These are phyloP conservation scores for Drosophila buzzatii DNA, from an alignment of 2,888 invertebrate genomes.

Conservation along the genomic window DNA sequence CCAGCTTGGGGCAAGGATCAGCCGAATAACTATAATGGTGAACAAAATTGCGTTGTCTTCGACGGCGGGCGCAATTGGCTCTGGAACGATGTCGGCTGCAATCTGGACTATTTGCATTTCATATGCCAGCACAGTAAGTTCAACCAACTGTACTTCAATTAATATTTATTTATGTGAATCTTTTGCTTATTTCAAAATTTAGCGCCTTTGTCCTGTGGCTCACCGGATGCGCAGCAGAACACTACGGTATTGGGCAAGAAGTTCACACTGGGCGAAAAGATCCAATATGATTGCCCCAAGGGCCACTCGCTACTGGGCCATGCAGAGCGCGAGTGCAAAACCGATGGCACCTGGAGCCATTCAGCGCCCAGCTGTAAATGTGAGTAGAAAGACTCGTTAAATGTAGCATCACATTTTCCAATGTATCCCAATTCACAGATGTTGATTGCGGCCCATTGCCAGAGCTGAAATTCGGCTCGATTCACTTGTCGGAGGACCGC, in stretches of 20 bases:
- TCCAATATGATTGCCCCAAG: conserved; percentile 92
- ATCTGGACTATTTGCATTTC: conserved; percentile 96
- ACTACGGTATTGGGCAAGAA: conserved; percentile 91
- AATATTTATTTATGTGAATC: background rate
- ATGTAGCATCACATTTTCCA: no score
- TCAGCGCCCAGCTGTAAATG: conserved; percentile 94
- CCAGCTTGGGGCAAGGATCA: conserved; percentile 97
- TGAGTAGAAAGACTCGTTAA: conserved; percentile 85
- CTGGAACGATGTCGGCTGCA: conserved; percentile 98
- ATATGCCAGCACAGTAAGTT: conserved; percentile 95
- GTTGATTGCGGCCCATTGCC: conserved; percentile 92
- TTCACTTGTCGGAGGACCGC: conserved; percentile 88
- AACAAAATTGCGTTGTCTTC: conserved; percentile 97
- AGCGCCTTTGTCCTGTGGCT: conserved; percentile 95
- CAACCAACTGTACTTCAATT: no score
- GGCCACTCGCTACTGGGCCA: conserved; percentile 93
- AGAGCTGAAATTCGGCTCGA: conserved; percentile 90
- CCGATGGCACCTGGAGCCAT: conserved; percentile 94
- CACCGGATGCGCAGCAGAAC: conserved; percentile 93
- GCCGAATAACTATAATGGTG: conserved; percentile 97
- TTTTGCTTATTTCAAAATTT: conserved; percentile 80
- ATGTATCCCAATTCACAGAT: conserved; percentile 86
- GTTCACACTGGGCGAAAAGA: conserved; percentile 89
- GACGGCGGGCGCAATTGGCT: conserved; percentile 96
- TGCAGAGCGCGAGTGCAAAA: conserved; percentile 89